phyloP scores from a whole-genome alignment of 1,140 invertebrate genomes.

The Pachyrhynchus sulphureomaculatus region DNA sequence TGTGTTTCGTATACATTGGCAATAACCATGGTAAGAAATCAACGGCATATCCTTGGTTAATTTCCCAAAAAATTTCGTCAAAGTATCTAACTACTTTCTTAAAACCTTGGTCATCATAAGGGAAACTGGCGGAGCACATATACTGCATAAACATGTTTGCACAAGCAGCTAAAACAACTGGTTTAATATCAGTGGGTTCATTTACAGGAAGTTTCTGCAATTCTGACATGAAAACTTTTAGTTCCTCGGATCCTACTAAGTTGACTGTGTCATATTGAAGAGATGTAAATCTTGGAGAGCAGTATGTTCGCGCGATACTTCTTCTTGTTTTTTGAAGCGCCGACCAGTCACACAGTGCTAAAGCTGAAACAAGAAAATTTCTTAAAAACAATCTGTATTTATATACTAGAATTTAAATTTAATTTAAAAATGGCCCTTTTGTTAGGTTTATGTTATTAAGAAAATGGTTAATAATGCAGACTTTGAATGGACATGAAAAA shows the following conservation, averaged over 20 bases:
- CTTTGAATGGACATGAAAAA: no score
- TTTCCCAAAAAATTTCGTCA: slow-evolving; percentile 86
- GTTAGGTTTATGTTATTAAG: no score
- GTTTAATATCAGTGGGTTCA: slow-evolving; percentile 58
- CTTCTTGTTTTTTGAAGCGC: slow-evolving; percentile 75
- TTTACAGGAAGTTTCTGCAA: slow-evolving; percentile 53
- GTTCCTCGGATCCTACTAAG: slow-evolving; percentile 61
- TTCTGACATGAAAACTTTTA: slow-evolving; percentile 59
- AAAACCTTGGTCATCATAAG: slow-evolving; percentile 66
- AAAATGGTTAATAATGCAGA: no score
- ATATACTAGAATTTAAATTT: no score
- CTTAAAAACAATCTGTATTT: no score
- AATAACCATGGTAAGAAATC: slow-evolving; percentile 86
- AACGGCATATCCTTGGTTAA: slow-evolving; percentile 84
- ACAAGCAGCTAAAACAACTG: slow-evolving; percentile 66
- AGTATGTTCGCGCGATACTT: slow-evolving; percentile 74
- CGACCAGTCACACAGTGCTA: slow-evolving; percentile 86
- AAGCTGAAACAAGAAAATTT: slow-evolving; percentile 61
- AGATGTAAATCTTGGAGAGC: slow-evolving; percentile 73
- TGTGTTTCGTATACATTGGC: slow-evolving; percentile 70
- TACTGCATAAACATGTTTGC: slow-evolving; percentile 84
- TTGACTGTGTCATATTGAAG: slow-evolving; percentile 68
- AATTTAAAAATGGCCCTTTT: no score
- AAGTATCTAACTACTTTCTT: slow-evolving; percentile 67
- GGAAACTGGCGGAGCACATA: slow-evolving; percentile 77